Base-by-base conservation (phyloP, 2,888 invertebrate species). In the Clostera curtula region DNA sequence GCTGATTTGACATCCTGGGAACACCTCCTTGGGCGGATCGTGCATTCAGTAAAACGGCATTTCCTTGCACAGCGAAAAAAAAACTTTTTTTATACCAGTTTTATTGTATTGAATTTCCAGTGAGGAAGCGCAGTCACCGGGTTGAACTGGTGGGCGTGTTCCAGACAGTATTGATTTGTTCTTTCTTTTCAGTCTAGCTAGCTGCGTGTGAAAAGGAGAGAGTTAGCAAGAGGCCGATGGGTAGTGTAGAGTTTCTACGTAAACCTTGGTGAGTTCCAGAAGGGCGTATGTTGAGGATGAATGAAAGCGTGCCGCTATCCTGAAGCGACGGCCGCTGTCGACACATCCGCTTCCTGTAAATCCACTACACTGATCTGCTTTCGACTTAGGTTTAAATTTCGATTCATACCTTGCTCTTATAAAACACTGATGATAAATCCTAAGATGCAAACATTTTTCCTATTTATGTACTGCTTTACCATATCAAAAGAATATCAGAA, bases 111-210 rank as follows among this genome's bases (percentile, higher is more conserved):
- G 72, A 75, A 82, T 77, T 80, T 79, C 71, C 67, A 72, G 64
- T 67, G 64, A 73, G 75, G 76, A 77, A 82, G 79, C 80, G 79
- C 76, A 76, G 79, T 77, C 75, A 75, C 74, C 56, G 74, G 68
- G 70, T 69, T 63, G 73, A 73, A 68, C 74, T 59, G 52, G 76
- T 71, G 79, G 82, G 80, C 80, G 80, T 69, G 67, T 58, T 65
- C 79, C 79, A 82, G 80, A 80, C 80, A 77, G 69, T 83, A 83
- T 83, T 80, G 83, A 83, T 83, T 77, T 70, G 63, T 62, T 72
- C 54, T 56, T 59, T 63, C 61, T 63, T 71, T 68, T 66, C 74
- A 46, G 57, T 73, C 69, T 51, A 49, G 53, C 36, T 36, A 34
- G 34, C 47, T 34, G 47, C 27, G 77, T 54, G 61, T 21, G 67